A percentile compares a stretch with the other conserved stretches of the same genome.
Conservation (phyloP, 2,888 invertebrate species). For the Luperina nickerlii region DNA sequence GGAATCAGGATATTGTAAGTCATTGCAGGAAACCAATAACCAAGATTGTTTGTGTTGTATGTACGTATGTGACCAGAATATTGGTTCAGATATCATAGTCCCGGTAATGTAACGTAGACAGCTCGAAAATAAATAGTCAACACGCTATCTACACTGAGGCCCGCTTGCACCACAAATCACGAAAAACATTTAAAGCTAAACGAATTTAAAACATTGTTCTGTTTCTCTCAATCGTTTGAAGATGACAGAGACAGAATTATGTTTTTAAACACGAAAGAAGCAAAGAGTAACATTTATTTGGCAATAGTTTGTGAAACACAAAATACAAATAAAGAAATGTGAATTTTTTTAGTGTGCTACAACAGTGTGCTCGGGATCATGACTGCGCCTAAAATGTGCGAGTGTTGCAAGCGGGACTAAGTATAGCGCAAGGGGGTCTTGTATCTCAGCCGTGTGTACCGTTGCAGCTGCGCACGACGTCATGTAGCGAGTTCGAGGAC, state of each 20-base stretch:
- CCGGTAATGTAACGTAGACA: neutral
- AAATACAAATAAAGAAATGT: no score
- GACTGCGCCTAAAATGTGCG: neutral
- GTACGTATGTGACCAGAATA: neutral
- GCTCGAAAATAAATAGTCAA: neutral
- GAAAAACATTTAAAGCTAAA: neutral
- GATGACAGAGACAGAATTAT: neutral
- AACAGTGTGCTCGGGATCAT: neutral
- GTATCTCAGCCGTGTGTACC: constrained; percentile 6
- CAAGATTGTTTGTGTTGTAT: neutral
- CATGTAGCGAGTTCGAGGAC: constrained; percentile 72
- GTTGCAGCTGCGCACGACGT: constrained; percentile 70
- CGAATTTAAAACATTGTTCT: neutral
- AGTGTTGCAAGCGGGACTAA: neutral
- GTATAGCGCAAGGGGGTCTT: neutral
- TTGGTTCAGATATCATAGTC: neutral
- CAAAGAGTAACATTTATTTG: neutral
- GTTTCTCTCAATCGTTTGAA: neutral
- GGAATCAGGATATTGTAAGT: neutral
- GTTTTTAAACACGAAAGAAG: neutral
- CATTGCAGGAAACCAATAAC: neutral
- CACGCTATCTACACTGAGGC: neutral
- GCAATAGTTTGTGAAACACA: neutral
- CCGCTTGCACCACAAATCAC: neutral
- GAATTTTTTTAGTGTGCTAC: no score